A percentile compares a stretch with the other conserved stretches of the same genome.
phyloP scores from a whole-genome alignment of 1,140 invertebrate species.

The Microplitis demolitor region DNA sequence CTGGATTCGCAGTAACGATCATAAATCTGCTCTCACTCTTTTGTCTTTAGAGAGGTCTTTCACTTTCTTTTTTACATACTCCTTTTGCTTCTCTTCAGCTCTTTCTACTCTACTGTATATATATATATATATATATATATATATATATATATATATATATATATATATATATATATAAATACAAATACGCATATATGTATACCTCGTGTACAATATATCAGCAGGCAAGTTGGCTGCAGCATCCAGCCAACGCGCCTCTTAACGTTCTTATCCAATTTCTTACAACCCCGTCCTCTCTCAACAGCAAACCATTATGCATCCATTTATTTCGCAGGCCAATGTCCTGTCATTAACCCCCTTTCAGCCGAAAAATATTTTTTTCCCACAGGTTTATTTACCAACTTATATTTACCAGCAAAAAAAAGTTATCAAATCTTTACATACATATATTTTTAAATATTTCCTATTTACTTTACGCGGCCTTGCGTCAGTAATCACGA shows the following conservation, averaged over 20 bases:
- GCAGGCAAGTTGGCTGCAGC: neutral
- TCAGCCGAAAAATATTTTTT: neutral
- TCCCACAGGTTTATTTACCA: neutral
- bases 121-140: neutral
- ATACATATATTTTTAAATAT: too few relatives aligned
- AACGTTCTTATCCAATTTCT: slow-evolving; percentile 43
- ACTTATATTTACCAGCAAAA: too few relatives aligned
- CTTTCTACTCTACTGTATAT: slow-evolving; percentile 12
- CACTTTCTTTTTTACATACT: slow-evolving; percentile 10
- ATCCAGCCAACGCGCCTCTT: slow-evolving; percentile 20
- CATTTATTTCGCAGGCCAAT: neutral
- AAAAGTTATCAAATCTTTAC: too few relatives aligned
- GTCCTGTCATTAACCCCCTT: neutral
- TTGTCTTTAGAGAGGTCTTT: slow-evolving; percentile 31
- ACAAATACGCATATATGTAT: too few relatives aligned
- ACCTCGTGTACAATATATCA: neutral
- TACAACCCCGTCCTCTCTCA: slow-evolving; percentile 18
- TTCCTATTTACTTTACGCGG: too few relatives aligned
- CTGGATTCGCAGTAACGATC: slow-evolving; percentile 49
- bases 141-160: slow-evolving; percentile 1
- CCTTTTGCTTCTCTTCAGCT: slow-evolving; percentile 5
- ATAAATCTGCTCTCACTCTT: slow-evolving; percentile 50
- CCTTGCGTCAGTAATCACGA: too few relatives aligned
- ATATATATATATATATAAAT: neutral
- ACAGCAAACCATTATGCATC: neutral